Evolutionary conservation across 2,888 invertebrate species (phyloP), one percentile per base, ranked within the genome.

Genomic region (Sclerodermus sp.): DNA sequence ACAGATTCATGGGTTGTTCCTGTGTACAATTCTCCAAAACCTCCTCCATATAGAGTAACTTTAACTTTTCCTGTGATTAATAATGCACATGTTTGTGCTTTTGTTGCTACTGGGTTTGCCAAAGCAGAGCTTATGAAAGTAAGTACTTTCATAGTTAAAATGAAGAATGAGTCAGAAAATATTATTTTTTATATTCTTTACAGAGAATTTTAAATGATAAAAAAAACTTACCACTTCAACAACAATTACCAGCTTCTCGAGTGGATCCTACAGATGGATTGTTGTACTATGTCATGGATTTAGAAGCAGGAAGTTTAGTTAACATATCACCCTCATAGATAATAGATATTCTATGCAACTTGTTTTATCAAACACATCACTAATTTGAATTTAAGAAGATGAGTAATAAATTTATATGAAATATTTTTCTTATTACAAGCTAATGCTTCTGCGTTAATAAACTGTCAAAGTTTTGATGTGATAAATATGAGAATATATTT

Each of bases 11-110:
- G 91, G 81, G 89, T 97, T 2, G 91, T 93, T 8, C 81, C 90
- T 0, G 90, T 99, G 52, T 85, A 84, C 0, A 92, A 99, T 80
- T 96, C 97, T 0, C 99, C 99, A 0, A 99, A 99, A 76, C 96
- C 96, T 14, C 99, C 99, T 0, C 88, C 93, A 0, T 82, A 83
- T 40, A 84, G 99, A 51, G 86, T 99, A 8, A 99, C 98, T 0
- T 81, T 99, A 65, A 97, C 98, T 0, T 88, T 90, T 60, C 92
- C 93, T 0, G 87, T 94, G 10, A 85, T 99, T 31, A 96, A 96
- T 74, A 89, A 88, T 73, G 90, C 96, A 0, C 85, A 83, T 58
- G 83, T 85, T 70, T 91, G 91, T 67, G 85, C 93, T 49, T 96
- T 97, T 80, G 89, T 93, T 16, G 85, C 89, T 32, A 85, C 88